phyloP scores from a whole-genome alignment of 2,113 vertebrate species.

The Lepus americanus region DNA sequence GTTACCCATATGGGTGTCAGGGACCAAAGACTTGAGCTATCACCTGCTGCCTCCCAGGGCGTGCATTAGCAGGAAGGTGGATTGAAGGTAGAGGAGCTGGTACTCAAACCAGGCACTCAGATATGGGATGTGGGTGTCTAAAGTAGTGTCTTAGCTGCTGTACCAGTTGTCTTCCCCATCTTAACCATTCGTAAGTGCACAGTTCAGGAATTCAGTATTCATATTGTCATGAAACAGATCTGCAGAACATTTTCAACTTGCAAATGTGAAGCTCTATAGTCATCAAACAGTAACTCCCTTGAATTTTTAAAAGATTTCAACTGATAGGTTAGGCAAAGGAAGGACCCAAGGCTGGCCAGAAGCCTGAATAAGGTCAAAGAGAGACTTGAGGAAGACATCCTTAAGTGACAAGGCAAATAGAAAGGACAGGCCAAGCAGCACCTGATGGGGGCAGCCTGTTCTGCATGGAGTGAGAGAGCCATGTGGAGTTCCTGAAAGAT shows the following conservation, averaged over 20 bases:
- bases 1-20: no score
- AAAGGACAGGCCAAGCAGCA: background rate
- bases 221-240: background rate
- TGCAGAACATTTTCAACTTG: background rate
- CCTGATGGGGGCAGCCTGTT: background rate
- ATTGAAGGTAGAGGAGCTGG: no score
- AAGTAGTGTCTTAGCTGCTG: no score
- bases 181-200: background rate
- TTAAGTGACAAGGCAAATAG: background rate
- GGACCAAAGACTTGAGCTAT: no score
- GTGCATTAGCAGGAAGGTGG: no score
- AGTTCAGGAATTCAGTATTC: background rate
- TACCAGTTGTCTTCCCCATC: background rate
- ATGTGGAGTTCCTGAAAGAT: background rate
- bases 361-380: background rate
- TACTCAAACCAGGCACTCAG: no score
- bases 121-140: no score
- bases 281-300: background rate
- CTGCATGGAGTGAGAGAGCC: background rate
- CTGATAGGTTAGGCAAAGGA: background rate
- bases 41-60: no score
- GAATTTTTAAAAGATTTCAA: background rate
- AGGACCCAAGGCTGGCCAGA: background rate
- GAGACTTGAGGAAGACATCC: background rate
- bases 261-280: background rate